These are phyloP conservation scores for Chaetodon trifascialis DNA, from an alignment of 2,113 vertebrate genomes.

Conservation along the genomic window DNA sequence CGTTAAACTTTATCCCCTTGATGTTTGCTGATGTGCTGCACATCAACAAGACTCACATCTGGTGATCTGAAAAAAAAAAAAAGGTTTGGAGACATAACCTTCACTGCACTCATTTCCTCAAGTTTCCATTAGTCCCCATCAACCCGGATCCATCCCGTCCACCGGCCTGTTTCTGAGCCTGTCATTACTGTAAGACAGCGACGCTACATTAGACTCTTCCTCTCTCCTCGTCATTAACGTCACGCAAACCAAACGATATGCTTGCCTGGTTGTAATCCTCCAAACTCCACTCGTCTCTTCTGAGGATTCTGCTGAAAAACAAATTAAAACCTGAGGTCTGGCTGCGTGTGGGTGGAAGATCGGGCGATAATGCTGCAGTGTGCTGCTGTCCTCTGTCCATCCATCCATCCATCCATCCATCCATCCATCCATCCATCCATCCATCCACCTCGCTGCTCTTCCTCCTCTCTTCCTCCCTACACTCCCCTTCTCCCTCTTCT, in stretches of 20 bases:
- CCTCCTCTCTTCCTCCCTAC: background rate
- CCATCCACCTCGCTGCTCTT: background rate
- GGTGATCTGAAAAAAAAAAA: background rate
- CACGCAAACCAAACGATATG: constrained; percentile 61
- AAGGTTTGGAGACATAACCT: constrained; percentile 18
- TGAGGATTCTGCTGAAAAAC: constrained; percentile 48
- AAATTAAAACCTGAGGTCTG: constrained; percentile 58
- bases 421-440: too few relatives aligned
- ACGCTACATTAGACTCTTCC: constrained; percentile 64
- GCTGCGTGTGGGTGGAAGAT: constrained; percentile 13
- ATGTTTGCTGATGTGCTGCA: constrained; percentile 33
- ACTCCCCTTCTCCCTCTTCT: background rate
- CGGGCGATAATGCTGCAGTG: constrained; percentile 5
- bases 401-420: too few relatives aligned
- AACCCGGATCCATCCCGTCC: constrained; percentile 46
- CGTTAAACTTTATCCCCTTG: constrained; percentile 41
- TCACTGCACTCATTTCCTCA: constrained; percentile 2
- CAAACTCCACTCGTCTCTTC: constrained; percentile 13
- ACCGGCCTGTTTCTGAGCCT: constrained; percentile 37
- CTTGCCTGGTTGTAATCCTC: constrained; percentile 61
- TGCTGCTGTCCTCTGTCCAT: too few relatives aligned
- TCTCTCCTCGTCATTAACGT: constrained; percentile 54
- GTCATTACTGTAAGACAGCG: constrained; percentile 64
- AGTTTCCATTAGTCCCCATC: constrained; percentile 54
- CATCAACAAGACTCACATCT: constrained; percentile 32